Conservation (phyloP, 2,113 vertebrate species). For the Edolisoma coerulescens region DNA sequence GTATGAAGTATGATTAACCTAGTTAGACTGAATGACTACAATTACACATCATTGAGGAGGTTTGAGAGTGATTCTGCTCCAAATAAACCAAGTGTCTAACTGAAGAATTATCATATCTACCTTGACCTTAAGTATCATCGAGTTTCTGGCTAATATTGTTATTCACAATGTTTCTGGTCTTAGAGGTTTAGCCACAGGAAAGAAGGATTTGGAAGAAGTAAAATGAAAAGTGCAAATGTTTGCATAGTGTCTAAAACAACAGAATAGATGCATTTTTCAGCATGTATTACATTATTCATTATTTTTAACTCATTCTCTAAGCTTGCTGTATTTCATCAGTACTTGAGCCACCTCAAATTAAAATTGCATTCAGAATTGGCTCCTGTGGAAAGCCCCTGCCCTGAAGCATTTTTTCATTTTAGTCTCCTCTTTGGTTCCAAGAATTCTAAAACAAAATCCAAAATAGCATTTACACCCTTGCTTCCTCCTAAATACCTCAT, state of each 20-base stretch:
- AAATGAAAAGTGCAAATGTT: neutral
- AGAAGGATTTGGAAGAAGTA: neutral
- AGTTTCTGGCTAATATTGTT: neutral
- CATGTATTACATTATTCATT: neutral
- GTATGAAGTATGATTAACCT: neutral
- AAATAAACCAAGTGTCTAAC: neutral
- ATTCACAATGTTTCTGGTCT: neutral
- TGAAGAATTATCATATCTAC: neutral
- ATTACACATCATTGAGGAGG: neutral
- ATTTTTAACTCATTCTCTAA: neutral
- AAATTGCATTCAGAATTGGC: neutral
- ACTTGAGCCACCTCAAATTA: neutral
- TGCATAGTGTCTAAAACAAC: neutral
- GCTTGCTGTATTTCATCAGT: neutral
- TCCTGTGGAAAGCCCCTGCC: neutral
- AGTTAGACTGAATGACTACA: neutral
- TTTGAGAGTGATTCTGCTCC: neutral
- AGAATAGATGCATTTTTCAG: neutral
- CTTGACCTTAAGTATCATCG: neutral
- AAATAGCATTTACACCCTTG: constrained; percentile 8
- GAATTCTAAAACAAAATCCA: neutral
- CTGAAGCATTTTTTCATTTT: neutral
- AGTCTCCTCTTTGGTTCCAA: neutral
- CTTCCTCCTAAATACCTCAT: neutral
- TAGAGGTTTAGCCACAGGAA: neutral